These are phyloP conservation scores for Psettodes erumei DNA, from an alignment of 2,113 vertebrate species.

Conservation along the genomic window DNA sequence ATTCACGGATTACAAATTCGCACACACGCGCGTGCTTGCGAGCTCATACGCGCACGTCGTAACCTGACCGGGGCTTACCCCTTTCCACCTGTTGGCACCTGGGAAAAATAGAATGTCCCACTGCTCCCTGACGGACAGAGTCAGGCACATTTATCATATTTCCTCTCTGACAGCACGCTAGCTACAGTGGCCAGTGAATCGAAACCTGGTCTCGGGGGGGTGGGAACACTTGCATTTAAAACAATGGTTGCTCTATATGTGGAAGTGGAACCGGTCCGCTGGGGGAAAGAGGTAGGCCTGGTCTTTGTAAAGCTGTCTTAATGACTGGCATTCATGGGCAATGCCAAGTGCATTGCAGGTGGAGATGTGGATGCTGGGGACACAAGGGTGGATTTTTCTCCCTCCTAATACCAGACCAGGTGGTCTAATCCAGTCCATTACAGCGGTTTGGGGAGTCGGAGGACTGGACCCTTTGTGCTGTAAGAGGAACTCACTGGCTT, in stretches of 20 bases:
- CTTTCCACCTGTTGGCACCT: conserved; percentile 67
- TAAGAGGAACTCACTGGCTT: conserved; percentile 31
- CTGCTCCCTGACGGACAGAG: conserved; percentile 38
- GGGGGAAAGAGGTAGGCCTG: conserved; percentile 56
- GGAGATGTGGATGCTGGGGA: conserved; percentile 49
- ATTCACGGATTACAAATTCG: conserved; percentile 52
- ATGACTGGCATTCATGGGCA: conserved; percentile 76
- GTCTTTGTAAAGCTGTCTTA: conserved; percentile 75
- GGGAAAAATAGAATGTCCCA: conserved; percentile 66
- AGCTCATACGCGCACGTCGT: conserved; percentile 31
- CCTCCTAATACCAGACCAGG: conserved; percentile 57
- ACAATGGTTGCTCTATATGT: conserved; percentile 81
- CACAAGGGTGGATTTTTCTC: conserved; percentile 36
- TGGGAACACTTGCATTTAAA: conserved; percentile 63
- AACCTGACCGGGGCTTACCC: conserved; percentile 63
- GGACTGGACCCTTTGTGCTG: conserved; percentile 41
- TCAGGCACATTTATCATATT: conserved; percentile 75
- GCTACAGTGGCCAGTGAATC: conserved; percentile 54
- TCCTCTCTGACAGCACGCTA: conserved; percentile 45
- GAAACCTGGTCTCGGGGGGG: conserved; percentile 49
- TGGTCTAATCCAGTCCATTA: conserved; percentile 67
- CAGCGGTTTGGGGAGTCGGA: conserved; percentile 29
- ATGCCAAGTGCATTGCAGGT: conserved; percentile 78
- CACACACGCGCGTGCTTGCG: conserved; percentile 26
- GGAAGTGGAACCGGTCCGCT: conserved; percentile 68